phyloP scores from a whole-genome alignment of 2,888 invertebrate species.

The Prionchulus punctatus region DNA sequence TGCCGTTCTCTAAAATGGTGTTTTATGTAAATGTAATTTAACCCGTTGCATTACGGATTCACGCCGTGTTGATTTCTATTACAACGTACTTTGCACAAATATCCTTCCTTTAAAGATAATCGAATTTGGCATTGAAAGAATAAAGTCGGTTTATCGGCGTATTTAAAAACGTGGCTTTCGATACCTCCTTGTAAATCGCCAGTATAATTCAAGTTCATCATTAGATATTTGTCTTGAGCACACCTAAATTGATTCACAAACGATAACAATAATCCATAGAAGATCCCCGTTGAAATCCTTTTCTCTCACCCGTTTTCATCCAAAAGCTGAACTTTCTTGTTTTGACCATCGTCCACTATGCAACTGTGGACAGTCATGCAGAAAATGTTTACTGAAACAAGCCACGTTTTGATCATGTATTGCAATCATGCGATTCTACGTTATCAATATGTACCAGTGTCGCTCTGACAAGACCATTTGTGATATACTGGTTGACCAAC shows the following conservation, averaged over 20 bases:
- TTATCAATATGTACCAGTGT: too few species aligned
- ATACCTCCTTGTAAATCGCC: conserved; percentile 13
- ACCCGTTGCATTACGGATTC: too few species aligned
- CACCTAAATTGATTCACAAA: conserved; percentile 15
- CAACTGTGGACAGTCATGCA: conserved; percentile 25
- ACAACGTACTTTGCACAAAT: conserved; percentile 7
- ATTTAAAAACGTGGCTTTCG: conserved; percentile 21
- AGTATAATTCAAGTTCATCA: conserved; percentile 24
- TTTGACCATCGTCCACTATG: conserved; percentile 22
- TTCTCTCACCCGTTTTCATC: conserved; percentile 21
- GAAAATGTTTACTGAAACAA: conserved; percentile 19
- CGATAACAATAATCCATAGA: background rate
- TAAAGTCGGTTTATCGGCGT: conserved; percentile 24
- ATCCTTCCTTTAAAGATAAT: conserved; percentile 19
- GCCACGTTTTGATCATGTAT: too few species aligned
- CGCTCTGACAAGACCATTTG: too few species aligned
- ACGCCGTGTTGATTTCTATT: too few species aligned
- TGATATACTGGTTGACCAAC: too few species aligned
- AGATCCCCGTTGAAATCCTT: background rate
- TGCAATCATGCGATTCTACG: too few species aligned
- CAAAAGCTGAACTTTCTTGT: conserved; percentile 21
- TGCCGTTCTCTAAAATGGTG: too few species aligned
- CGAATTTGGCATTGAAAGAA: conserved; percentile 27
- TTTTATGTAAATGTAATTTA: too few species aligned
- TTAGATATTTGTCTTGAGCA: conserved; percentile 21